These are phyloP conservation scores for Crematogaster levior DNA, from an alignment of 2,888 invertebrate genomes.

Conservation along the genomic window DNA sequence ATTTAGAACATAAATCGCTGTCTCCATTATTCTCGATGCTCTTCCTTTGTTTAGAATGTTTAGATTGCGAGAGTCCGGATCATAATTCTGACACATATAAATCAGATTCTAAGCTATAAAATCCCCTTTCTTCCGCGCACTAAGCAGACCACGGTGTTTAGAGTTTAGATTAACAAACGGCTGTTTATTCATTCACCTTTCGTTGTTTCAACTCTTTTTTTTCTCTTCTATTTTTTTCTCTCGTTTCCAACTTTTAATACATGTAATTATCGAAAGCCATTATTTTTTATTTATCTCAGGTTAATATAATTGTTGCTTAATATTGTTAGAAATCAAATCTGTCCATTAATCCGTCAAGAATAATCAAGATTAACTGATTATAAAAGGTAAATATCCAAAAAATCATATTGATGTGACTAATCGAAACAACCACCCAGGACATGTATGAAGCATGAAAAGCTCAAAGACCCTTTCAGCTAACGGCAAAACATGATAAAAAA, in stretches of 20 bases:
- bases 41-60: conserved; percentile 70
- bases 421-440: conserved; percentile 62
- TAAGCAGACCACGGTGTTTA: no score
- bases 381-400: not conserved
- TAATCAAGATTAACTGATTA: not conserved
- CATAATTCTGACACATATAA: conserved; percentile 80
- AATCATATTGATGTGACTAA: no score
- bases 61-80: conserved; percentile 70
- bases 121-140: conserved; percentile 72
- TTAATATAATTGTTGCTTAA: not conserved
- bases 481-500: conserved; percentile 76
- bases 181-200: conserved; percentile 37
- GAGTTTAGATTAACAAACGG: conserved; percentile 60
- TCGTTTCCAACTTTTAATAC: not conserved
- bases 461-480: conserved; percentile 60
- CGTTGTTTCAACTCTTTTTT: not conserved
- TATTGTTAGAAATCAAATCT: not conserved
- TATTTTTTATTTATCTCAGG: not conserved
- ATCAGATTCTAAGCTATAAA: conserved; percentile 82
- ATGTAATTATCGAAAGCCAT: not conserved
- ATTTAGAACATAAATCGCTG: conserved; percentile 69
- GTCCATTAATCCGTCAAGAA: not conserved
- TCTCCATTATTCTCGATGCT: conserved; percentile 41
- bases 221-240: not conserved
- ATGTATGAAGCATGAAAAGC: no score